Percentiles rank a stretch among this genome's conserved stretches.
Conservation (phyloP, 2,113 vertebrate species). For the Ictalurus punctatus region DNA sequence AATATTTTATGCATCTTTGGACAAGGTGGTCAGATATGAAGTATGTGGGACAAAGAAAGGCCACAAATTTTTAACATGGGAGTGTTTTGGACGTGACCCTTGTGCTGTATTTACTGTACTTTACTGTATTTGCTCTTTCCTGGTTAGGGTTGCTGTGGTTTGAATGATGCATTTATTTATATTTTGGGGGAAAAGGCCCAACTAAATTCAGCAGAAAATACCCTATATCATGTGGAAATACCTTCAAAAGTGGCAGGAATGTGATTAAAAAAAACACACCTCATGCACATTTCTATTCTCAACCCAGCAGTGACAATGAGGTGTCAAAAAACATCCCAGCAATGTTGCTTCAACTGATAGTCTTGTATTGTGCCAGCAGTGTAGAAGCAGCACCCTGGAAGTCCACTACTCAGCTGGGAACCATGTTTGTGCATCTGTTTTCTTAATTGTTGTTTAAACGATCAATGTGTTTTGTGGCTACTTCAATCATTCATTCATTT, state of each 20-base stretch:
- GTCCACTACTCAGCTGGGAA: neutral
- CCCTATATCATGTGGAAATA: neutral
- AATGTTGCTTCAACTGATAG: neutral
- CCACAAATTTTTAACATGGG: neutral
- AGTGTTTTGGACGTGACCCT: neutral
- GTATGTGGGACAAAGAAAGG: neutral
- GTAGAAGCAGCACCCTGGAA: conserved; percentile 7
- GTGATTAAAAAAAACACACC: neutral
- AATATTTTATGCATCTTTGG: neutral
- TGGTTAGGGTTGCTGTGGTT: neutral
- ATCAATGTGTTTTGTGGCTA: neutral
- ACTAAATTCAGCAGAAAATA: neutral
- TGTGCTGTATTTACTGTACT: neutral
- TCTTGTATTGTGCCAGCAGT: neutral
- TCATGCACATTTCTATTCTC: neutral
- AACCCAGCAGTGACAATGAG: neutral
- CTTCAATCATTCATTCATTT: neutral
- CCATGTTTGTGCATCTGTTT: neutral
- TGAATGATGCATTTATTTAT: neutral
- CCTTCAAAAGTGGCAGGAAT: neutral
- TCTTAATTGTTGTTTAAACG: neutral
- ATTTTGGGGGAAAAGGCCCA: neutral
- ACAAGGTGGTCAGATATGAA: neutral
- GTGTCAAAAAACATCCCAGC: neutral
- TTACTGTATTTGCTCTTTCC: neutral